phyloP scores from a whole-genome alignment of 2,113 vertebrate genomes.

The Vimba vimba region DNA sequence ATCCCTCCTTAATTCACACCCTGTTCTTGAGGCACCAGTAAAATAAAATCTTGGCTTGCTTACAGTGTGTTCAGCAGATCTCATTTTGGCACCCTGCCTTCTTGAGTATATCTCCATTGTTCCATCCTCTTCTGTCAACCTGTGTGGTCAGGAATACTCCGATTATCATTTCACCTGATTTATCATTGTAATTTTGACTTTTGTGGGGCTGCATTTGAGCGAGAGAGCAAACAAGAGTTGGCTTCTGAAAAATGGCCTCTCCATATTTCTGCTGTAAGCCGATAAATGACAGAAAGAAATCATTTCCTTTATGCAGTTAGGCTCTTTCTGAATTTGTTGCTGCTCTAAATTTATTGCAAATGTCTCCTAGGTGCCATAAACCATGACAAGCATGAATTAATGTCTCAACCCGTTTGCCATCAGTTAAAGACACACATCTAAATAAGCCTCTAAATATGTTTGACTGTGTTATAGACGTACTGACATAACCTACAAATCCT shows the following conservation, averaged over 20 bases:
- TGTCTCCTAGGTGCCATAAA: constrained; percentile 14
- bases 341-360: constrained; percentile 16
- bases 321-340: constrained; percentile 19
- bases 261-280: constrained; percentile 21
- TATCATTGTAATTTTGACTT: constrained; percentile 56
- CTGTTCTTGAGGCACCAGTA: neutral
- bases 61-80: constrained; percentile 9
- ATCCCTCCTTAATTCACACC: neutral
- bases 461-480: neutral
- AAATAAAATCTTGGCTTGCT: constrained; percentile 13
- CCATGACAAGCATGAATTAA: constrained; percentile 1
- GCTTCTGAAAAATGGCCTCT: constrained; percentile 23
- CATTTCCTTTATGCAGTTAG: constrained; percentile 15
- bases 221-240: constrained; percentile 11
- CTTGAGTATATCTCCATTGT: constrained; percentile 44
- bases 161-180: constrained; percentile 53
- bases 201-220: constrained; percentile 4
- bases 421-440: constrained; percentile 21
- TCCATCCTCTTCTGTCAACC: neutral
- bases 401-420: constrained; percentile 11
- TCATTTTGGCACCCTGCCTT: constrained; percentile 13
- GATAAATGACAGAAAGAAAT: constrained; percentile 27
- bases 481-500: constrained; percentile 8
- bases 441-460: neutral
- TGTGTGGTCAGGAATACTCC: constrained; percentile 30